Conservation (phyloP, 2,113 vertebrate genomes). For the Ammodytes dubius region DNA sequence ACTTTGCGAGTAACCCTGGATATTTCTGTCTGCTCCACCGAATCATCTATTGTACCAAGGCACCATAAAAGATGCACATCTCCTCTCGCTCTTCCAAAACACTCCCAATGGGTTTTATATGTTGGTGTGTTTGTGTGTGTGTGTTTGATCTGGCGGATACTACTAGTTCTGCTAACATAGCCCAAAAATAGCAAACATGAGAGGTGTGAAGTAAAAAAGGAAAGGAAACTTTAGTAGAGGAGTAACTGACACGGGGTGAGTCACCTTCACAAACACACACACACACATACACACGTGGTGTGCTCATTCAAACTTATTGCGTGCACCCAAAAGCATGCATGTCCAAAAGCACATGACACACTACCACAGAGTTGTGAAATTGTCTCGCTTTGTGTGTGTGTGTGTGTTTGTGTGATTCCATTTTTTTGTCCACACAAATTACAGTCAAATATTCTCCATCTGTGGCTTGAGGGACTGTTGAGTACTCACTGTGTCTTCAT, state of each 20-base stretch:
- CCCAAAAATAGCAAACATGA: slow-evolving; percentile 79
- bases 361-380: slow-evolving; percentile 44
- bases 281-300: slow-evolving; percentile 43
- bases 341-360: slow-evolving; percentile 38
- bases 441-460: slow-evolving; percentile 28
- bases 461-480: slow-evolving; percentile 4
- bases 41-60: slow-evolving; percentile 65
- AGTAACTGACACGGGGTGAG: slow-evolving; percentile 82
- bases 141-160: slow-evolving; percentile 59
- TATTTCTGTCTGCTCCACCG: slow-evolving; percentile 78
- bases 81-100: slow-evolving; percentile 61
- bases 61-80: slow-evolving; percentile 74
- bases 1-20: slow-evolving; percentile 83
- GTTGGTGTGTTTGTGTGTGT: slow-evolving; percentile 34
- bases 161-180: slow-evolving; percentile 77
- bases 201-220: slow-evolving; percentile 83
- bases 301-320: slow-evolving; percentile 22
- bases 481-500: background rate
- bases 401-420: slow-evolving; percentile 18
- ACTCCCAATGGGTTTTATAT: slow-evolving; percentile 71
- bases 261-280: slow-evolving; percentile 71
- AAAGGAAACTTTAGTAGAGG: slow-evolving; percentile 81
- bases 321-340: slow-evolving; percentile 27
- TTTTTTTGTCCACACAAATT: background rate
- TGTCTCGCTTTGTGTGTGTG: slow-evolving; percentile 36